Evolutionary conservation across 2,888 invertebrate species (phyloP).

Genomic region (Caenorhabditis zanzibari): DNA sequence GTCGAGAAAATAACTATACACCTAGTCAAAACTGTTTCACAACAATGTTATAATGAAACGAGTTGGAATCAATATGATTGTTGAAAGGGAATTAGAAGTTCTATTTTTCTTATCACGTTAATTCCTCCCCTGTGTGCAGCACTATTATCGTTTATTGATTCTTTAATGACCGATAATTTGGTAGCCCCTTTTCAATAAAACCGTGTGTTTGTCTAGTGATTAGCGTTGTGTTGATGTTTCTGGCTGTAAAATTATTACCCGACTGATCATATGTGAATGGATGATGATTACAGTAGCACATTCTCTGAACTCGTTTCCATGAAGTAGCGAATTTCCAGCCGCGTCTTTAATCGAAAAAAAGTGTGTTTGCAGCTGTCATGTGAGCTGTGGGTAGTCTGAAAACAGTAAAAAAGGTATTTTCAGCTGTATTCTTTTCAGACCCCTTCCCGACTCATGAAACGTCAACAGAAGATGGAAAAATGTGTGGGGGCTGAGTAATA

Average conservation of each 20-base stretch:
- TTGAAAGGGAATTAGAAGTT: slow-evolving; percentile 60
- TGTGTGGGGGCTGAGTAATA: background rate
- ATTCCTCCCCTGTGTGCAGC: slow-evolving; percentile 39
- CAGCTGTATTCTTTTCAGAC: slow-evolving; percentile 18
- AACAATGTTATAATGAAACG: slow-evolving; percentile 26
- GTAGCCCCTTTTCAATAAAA: slow-evolving; percentile 48
- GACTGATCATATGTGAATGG: slow-evolving; percentile 7
- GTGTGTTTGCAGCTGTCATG: slow-evolving; percentile 31
- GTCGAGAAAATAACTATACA: slow-evolving; percentile 1
- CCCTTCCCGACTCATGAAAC: slow-evolving; percentile 10
- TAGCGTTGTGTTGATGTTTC: slow-evolving; percentile 45
- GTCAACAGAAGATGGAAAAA: slow-evolving; percentile 2
- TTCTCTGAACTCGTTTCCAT: slow-evolving; percentile 9
- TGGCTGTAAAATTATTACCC: slow-evolving; percentile 28
- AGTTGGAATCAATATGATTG: slow-evolving; percentile 52
- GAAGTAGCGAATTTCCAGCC: too few species aligned
- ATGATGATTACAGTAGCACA: slow-evolving; percentile 4
- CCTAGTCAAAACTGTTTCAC: background rate
- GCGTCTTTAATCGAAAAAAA: background rate
- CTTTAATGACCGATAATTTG: slow-evolving; percentile 55
- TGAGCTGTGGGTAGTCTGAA: slow-evolving; percentile 32
- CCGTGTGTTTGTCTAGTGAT: slow-evolving; percentile 53
- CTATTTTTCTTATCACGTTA: slow-evolving; percentile 51
- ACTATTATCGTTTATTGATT: slow-evolving; percentile 57
- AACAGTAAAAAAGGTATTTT: background rate